These are phyloP conservation scores for Apamea anceps DNA, from an alignment of 2,888 invertebrate genomes.

Conservation along the genomic window DNA sequence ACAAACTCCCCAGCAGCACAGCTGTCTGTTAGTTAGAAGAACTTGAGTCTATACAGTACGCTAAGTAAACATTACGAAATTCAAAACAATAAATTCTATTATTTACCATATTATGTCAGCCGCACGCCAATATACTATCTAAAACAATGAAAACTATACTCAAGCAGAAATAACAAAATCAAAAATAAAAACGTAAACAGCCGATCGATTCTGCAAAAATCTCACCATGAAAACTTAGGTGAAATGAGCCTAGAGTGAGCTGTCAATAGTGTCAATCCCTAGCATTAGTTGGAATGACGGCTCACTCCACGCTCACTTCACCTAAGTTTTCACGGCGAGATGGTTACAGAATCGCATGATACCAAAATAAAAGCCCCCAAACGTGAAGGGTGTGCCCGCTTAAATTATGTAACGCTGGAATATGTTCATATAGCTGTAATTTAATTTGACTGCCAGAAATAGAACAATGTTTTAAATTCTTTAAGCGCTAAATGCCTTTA, in stretches of 20 bases:
- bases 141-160: background rate
- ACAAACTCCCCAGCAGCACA: background rate
- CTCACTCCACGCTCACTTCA: too few species aligned
- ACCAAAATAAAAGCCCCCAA: background rate
- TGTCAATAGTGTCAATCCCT: too few species aligned
- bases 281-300: too few species aligned
- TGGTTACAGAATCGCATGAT: too few species aligned
- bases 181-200: background rate
- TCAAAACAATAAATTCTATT: background rate
- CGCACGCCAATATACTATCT: background rate
- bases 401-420: background rate
- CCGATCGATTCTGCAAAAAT: too few species aligned
- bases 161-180: background rate
- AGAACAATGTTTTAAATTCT: background rate
- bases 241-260: too few species aligned
- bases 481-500: background rate
- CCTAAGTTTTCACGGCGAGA: too few species aligned
- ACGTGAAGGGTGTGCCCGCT: background rate
- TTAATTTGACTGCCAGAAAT: background rate
- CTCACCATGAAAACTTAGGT: too few species aligned
- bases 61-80: background rate
- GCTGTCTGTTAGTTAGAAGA: background rate
- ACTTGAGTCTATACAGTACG: background rate
- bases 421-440: background rate
- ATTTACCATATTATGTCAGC: background rate